These are phyloP conservation scores for Smittia aterrima DNA, from an alignment of 2,888 invertebrate genomes.

Conservation along the genomic window DNA sequence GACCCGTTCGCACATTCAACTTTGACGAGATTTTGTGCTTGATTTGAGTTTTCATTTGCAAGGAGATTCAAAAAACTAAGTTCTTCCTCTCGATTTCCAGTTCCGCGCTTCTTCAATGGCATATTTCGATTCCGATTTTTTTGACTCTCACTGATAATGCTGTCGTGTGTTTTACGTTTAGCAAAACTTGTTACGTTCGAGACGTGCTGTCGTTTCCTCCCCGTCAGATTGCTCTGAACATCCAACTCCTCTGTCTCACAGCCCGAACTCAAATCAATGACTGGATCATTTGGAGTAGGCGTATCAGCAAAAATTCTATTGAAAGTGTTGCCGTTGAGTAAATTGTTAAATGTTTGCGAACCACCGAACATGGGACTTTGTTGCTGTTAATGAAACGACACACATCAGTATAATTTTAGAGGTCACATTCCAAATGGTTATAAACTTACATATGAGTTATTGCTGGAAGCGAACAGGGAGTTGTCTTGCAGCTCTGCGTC, in stretches of 20 bases:
- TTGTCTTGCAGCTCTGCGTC: slow-evolving; percentile 24
- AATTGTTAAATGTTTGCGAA: neutral
- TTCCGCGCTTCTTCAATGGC: slow-evolving; percentile 12
- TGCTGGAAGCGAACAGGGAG: slow-evolving; percentile 26
- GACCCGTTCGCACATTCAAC: neutral
- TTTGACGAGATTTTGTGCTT: slow-evolving; percentile 15
- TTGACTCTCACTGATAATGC: neutral
- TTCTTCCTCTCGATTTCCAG: slow-evolving; percentile 4
- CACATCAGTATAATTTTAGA: neutral
- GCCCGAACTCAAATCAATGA: slow-evolving; percentile 20
- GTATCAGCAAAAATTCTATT: neutral
- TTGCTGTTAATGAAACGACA: slow-evolving; percentile 10
- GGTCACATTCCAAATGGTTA: neutral
- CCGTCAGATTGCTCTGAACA: neutral
- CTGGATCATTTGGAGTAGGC: neutral
- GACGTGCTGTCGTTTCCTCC: slow-evolving; percentile 17
- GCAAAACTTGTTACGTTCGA: neutral
- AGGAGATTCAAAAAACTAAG: slow-evolving; percentile 19
- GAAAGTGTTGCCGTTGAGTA: neutral
- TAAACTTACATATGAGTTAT: slow-evolving; percentile 29
- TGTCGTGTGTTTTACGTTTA: slow-evolving; percentile 10
- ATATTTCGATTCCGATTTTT: slow-evolving; percentile 2
- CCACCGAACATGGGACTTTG: neutral
- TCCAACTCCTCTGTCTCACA: neutral
- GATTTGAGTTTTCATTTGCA: slow-evolving; percentile 15